A percentile compares a stretch with the other conserved stretches of the same genome.
phyloP scores from a whole-genome alignment of 2,797 vertebrate genomes.

The Coracias cyanogaster region DNA sequence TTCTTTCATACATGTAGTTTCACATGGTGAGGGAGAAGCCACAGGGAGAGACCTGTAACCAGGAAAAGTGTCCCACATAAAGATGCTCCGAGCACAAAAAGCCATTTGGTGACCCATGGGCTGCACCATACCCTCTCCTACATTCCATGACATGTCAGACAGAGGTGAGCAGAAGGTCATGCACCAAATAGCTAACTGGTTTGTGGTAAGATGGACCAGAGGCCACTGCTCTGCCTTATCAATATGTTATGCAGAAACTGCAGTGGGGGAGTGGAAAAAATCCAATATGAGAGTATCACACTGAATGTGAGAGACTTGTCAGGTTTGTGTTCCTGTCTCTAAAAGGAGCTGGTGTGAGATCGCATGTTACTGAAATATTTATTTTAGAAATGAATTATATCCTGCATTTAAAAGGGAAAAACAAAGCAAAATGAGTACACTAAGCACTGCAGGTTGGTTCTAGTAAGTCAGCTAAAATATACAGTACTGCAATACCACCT shows the following conservation, averaged over 20 bases:
- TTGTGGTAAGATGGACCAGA: background rate
- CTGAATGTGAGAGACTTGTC: constrained; percentile 38
- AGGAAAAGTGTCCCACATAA: background rate
- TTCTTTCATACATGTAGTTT: background rate
- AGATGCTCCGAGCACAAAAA: background rate
- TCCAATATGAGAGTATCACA: background rate
- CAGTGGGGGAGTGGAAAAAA: background rate
- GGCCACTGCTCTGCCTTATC: background rate
- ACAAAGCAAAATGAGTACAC: background rate
- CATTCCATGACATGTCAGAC: rapidly evolving
- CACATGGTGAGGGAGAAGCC: background rate
- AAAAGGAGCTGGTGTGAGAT: constrained; percentile 39
- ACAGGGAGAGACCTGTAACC: background rate
- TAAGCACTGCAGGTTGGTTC: background rate
- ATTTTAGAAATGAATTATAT: constrained; percentile 44
- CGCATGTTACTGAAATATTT: constrained; percentile 25
- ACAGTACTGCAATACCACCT: background rate
- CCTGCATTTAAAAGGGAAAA: background rate
- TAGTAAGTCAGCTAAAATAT: background rate
- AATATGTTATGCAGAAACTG: background rate
- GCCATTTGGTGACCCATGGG: background rate
- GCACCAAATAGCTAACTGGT: rapidly evolving
- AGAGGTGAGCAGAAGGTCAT: rapidly evolving
- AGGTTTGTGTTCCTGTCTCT: constrained; percentile 31
- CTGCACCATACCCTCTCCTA: background rate